phyloP scores from a whole-genome alignment of 2,797 vertebrate species.

The Sebastiscus tertius region DNA sequence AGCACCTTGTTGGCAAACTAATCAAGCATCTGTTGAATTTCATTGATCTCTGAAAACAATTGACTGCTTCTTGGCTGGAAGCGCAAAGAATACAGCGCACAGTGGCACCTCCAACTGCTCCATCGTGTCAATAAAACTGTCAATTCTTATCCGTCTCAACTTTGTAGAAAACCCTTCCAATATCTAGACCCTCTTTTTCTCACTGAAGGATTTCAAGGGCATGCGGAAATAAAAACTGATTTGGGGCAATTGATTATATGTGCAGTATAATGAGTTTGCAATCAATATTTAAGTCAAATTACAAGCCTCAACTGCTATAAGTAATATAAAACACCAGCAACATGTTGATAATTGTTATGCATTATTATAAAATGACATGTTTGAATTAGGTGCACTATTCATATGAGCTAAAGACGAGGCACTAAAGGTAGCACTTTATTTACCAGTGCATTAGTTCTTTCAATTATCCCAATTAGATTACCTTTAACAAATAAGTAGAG shows the following conservation, averaged over 20 bases:
- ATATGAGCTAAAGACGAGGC: background rate
- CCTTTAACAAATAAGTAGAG: background rate
- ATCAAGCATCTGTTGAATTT: constrained; percentile 41
- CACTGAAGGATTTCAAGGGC: background rate
- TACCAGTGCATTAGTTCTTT: background rate
- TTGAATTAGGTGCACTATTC: background rate
- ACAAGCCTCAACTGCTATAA: background rate
- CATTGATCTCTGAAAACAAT: constrained; percentile 50
- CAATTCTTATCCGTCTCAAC: background rate
- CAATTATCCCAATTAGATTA: constrained; percentile 16
- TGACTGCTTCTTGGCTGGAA: constrained; percentile 47
- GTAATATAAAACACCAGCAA: background rate
- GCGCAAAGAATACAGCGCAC: background rate
- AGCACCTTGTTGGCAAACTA: constrained; percentile 49
- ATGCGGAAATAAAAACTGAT: background rate
- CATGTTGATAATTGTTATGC: background rate
- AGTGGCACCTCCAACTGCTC: constrained; percentile 12
- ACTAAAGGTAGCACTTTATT: constrained; percentile 1
- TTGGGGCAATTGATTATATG: background rate
- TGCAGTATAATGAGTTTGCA: background rate
- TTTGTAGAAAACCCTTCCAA: background rate
- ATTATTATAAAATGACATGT: background rate
- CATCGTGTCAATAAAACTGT: constrained; percentile 18
- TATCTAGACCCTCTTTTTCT: background rate
- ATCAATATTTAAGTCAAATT: background rate